phyloP scores from a whole-genome alignment of 2,797 vertebrate species.

The Carduelis carduelis region DNA sequence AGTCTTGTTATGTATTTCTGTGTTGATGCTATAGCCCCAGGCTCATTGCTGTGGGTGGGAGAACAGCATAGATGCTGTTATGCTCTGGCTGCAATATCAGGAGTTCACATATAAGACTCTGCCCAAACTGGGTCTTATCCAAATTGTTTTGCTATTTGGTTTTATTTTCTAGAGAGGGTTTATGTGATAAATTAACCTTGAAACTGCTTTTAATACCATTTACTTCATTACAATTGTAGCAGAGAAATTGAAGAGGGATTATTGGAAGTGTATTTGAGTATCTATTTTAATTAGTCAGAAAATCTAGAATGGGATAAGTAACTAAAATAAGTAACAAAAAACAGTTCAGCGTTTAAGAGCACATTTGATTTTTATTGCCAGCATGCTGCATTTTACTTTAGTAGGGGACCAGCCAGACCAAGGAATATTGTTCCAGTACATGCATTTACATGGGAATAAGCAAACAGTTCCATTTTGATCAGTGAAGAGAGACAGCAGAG shows the following conservation, averaged over 20 bases:
- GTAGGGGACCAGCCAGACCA: background rate
- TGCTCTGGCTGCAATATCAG: background rate
- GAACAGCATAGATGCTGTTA: background rate
- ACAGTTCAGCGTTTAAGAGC: background rate
- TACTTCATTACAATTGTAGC: background rate
- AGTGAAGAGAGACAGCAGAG: background rate
- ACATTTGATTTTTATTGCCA: background rate
- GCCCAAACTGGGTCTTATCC: background rate
- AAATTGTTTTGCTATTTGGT: background rate
- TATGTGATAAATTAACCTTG: background rate
- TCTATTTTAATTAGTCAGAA: background rate
- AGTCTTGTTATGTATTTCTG: background rate
- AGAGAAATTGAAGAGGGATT: background rate
- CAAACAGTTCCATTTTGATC: background rate
- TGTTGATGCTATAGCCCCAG: background rate
- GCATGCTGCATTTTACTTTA: background rate
- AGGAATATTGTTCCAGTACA: background rate
- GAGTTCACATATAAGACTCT: background rate
- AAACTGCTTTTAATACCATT: background rate
- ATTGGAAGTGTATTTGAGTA: background rate
- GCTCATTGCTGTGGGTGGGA: background rate
- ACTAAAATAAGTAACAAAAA: background rate
- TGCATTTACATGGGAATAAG: background rate
- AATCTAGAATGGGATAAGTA: background rate
- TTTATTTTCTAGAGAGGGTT: background rate